A percentile compares a stretch with the other conserved stretches of the same genome.
phyloP scores from a whole-genome alignment of 2,797 vertebrate species.

The Sorex maritimensis region DNA sequence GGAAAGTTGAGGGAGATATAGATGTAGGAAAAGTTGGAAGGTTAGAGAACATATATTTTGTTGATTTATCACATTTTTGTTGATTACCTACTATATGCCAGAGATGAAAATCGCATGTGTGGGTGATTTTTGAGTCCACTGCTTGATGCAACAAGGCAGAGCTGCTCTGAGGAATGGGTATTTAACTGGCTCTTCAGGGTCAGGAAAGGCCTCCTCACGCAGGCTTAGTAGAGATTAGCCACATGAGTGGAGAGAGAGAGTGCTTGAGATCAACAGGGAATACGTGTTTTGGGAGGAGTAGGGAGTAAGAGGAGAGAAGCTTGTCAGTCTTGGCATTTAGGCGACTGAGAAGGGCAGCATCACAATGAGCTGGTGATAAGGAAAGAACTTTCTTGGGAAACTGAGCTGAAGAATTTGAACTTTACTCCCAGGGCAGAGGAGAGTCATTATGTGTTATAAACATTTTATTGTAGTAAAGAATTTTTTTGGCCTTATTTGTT shows the following conservation, averaged over 20 bases:
- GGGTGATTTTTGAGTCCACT: neutral
- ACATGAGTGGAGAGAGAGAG: neutral
- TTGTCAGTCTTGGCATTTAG: neutral
- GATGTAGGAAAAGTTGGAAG: constrained; percentile 3
- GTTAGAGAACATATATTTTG: constrained; percentile 38
- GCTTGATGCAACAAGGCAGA: neutral
- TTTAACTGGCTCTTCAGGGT: neutral
- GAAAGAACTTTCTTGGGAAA: constrained; percentile 60
- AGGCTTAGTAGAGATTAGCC: constrained; percentile 37
- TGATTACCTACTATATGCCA: neutral
- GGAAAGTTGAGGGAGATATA: constrained; percentile 14
- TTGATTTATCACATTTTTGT: constrained; percentile 45
- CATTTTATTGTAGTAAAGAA: constrained; percentile 19
- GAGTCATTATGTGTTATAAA: constrained; percentile 45
- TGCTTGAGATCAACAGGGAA: constrained; percentile 23
- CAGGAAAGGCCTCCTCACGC: constrained; percentile 30
- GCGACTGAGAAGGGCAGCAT: neutral
- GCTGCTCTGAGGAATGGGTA: neutral
- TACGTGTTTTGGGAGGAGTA: neutral
- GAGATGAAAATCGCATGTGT: neutral
- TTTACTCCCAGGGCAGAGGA: constrained; percentile 27
- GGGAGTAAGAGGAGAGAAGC: neutral
- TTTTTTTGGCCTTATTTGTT: too few species aligned
- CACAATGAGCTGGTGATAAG: constrained; percentile 3
- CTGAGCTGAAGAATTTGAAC: constrained; percentile 62